Percentiles rank a stretch among this genome's conserved stretches.
Evolutionary conservation across 2,797 vertebrate genomes (phyloP).

Genomic region (Enteromius paludinosus): DNA sequence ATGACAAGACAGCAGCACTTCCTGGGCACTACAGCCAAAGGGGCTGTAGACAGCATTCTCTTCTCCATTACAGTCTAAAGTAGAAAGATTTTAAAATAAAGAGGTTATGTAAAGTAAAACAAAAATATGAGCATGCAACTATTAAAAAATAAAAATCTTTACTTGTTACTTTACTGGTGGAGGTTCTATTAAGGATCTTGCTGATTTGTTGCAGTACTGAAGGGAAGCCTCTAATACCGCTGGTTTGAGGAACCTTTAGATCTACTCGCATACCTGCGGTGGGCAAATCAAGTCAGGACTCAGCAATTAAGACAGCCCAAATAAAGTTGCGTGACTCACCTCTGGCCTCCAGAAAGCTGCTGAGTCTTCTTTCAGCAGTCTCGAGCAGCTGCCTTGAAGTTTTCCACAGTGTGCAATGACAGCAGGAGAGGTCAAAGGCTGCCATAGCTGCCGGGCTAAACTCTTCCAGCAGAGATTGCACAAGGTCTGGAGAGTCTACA

Average conservation of each 20-base stretch:
- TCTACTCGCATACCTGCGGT: conserved; percentile 81
- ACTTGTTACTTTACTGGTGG: conserved; percentile 66
- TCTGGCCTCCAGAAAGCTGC: conserved; percentile 80
- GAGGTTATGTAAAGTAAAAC: not conserved
- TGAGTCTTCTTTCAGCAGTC: conserved; percentile 87
- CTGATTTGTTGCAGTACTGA: conserved; percentile 88
- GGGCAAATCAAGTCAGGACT: not conserved
- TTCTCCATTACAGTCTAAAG: conserved; percentile 81
- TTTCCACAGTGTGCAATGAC: conserved; percentile 94
- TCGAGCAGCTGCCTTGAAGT: conserved; percentile 94
- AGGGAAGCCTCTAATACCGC: conserved; percentile 88
- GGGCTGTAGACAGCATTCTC: conserved; percentile 72
- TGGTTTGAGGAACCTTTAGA: conserved; percentile 68
- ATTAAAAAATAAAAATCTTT: conserved; percentile 60
- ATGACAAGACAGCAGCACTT: conserved; percentile 86
- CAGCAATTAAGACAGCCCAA: not conserved
- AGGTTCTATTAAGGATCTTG: conserved; percentile 89
- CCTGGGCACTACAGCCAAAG: conserved; percentile 85
- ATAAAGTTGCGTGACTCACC: conserved; percentile 70
- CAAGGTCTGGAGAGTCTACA: conserved; percentile 75
- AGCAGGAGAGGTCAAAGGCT: conserved; percentile 93
- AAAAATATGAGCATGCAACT: not conserved
- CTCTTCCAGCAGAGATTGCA: conserved; percentile 83
- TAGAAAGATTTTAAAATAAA: not conserved
- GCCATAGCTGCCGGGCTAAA: conserved; percentile 92